Evolutionary conservation across 1,140 invertebrate genomes (phyloP), one percentile per base, ranked within the genome.

Genomic region (Pseudomyrmex gracilis): DNA sequence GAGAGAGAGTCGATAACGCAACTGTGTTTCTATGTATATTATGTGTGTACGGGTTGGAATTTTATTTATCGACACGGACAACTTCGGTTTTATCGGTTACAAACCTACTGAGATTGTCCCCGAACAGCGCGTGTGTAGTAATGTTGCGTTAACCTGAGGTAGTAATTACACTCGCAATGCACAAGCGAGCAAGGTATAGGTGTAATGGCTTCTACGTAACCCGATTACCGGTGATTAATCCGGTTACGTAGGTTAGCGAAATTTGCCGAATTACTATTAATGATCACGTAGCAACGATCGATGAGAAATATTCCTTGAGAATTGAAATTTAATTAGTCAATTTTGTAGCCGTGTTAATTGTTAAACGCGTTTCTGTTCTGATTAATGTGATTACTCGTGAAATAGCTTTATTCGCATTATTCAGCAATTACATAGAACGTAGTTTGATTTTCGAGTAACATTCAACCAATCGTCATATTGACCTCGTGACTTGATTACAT

Each of bases 401-500:
- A 58, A 24, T 47, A 57, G n/a, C 15, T 58, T 80, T 80, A 70
- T 71, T 71, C 47, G 8, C 45, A 70, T 34, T 12, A 17, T 71
- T 45, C 5, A 15, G 7, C 15, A 24, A 78, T 58, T 47, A 70
- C 20, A 20, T 22, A 8, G 64, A 1, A 17, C 45, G 9, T 22
- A 24, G 22, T 43, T 24, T 34, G 76, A 58, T 47, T 70, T 77
- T 67, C 43, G 45, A 43, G 73, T 60, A 53, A 63, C 64, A 43
- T 71, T 34, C 58, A 24, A 17, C 10, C 20, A 53, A 51, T 70
- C 63, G 68, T 66, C 49, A 43, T 73, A 82, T 85, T 85, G 83
- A 85, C 74, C 55, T n/a, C 68, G 53, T 58, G 85, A 64, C 83
- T 84, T 73, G 83, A 86, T 86, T 86, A 85, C 73, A 85, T 64